Conservation (phyloP, 1,140 invertebrate species). For the Diprion similis region DNA sequence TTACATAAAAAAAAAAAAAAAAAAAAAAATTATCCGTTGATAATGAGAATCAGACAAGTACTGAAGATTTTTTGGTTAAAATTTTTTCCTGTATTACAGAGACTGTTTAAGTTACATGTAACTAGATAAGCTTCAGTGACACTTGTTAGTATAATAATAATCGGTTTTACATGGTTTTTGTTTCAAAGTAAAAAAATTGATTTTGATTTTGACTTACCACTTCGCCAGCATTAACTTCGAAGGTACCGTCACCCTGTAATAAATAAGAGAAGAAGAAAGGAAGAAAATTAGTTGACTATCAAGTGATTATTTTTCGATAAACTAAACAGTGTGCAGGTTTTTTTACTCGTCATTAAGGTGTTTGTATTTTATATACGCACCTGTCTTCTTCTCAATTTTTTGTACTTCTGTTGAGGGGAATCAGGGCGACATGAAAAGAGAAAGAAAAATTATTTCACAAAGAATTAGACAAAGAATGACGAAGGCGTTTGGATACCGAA, state of each 20-base stretch:
- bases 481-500: constrained; percentile 16
- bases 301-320: not conserved
- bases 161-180: too few species aligned
- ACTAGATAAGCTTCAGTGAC: too few species aligned
- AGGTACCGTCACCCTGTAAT: constrained; percentile 80
- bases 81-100: too few species aligned
- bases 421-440: constrained; percentile 48
- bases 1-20: too few species aligned
- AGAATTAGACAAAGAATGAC: constrained; percentile 16
- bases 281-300: constrained; percentile 40
- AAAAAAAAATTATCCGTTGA: too few species aligned
- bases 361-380: constrained; percentile 61
- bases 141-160: too few species aligned
- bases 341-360: too few species aligned
- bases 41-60: too few species aligned
- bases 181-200: too few species aligned
- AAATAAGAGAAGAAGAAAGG: constrained; percentile 8
- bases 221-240: constrained; percentile 75
- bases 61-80: too few species aligned
- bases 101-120: too few species aligned
- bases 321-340: not conserved
- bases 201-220: constrained; percentile 62
- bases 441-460: constrained; percentile 32
- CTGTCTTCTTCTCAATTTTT: constrained; percentile 88
- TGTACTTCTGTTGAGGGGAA: constrained; percentile 78